Conservation (phyloP, 2,888 invertebrate species). For the Hydrotaea diabolus region DNA sequence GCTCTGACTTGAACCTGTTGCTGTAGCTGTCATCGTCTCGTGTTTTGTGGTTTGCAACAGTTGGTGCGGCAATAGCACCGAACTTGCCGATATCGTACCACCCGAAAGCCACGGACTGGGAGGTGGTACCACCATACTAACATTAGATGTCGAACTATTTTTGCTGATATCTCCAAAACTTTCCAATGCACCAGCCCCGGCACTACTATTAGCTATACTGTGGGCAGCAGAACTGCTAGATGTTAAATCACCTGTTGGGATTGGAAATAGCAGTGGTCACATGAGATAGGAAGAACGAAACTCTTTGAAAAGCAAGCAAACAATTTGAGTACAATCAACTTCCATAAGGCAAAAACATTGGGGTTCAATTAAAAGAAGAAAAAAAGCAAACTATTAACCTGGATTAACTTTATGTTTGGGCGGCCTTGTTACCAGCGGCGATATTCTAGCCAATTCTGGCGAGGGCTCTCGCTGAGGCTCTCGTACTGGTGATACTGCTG, state of each 20-base stretch:
- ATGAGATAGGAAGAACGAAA: conserved; percentile 1
- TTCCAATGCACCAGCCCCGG: conserved; percentile 47
- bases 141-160: conserved; percentile 38
- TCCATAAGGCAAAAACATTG: not conserved
- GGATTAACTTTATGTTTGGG: conserved; percentile 85
- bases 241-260: conserved; percentile 40
- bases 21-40: conserved; percentile 32
- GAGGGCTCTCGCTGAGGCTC: conserved; percentile 84
- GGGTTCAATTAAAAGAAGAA: not conserved
- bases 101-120: conserved; percentile 72
- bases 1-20: conserved; percentile 34
- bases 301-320: too few relatives aligned
- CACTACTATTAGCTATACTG: conserved; percentile 1
- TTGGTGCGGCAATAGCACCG: conserved; percentile 76
- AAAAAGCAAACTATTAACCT: conserved; percentile 52
- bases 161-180: conserved; percentile 45
- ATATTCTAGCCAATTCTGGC: conserved; percentile 91
- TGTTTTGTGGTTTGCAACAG: conserved; percentile 71
- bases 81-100: conserved; percentile 75
- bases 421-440: conserved; percentile 90
- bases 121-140: conserved; percentile 60
- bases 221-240: conserved; percentile 21
- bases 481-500: conserved; percentile 20
- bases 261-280: not conserved
- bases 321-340: too few relatives aligned